Percentiles rank a stretch among this genome's conserved stretches.
Conservation (phyloP, 2,113 vertebrate genomes). For the Lophius piscatorius region DNA sequence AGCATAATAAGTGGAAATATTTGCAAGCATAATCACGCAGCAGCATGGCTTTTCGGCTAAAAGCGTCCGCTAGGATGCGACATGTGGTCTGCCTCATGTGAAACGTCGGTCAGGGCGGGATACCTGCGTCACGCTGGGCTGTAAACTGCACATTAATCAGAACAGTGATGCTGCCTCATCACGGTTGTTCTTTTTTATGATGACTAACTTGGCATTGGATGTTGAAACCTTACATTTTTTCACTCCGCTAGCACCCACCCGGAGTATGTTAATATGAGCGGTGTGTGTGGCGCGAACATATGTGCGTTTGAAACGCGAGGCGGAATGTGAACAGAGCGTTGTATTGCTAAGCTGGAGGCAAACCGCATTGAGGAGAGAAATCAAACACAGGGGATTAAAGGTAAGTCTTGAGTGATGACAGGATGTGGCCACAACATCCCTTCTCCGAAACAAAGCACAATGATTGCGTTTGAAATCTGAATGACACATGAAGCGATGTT, state of each 20-base stretch:
- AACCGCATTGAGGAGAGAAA: slow-evolving; percentile 38
- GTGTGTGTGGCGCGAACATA: background rate
- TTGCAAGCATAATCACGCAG: background rate
- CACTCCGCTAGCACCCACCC: slow-evolving; percentile 18
- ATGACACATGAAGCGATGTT: slow-evolving; percentile 15
- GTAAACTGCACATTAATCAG: slow-evolving; percentile 47
- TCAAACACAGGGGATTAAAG: slow-evolving; percentile 28
- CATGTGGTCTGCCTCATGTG: slow-evolving; percentile 13
- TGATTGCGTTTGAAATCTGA: slow-evolving; percentile 17
- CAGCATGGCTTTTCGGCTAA: background rate
- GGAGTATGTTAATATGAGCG: slow-evolving; percentile 27
- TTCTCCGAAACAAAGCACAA: slow-evolving; percentile 16
- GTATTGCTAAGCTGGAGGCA: slow-evolving; percentile 41
- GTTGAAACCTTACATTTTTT: slow-evolving; percentile 32
- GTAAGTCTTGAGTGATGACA: slow-evolving; percentile 12
- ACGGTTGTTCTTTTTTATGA: slow-evolving; percentile 36
- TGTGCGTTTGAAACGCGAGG: slow-evolving; percentile 18
- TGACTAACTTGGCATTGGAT: slow-evolving; percentile 33
- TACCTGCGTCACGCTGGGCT: slow-evolving; percentile 43
- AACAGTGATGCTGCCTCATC: slow-evolving; percentile 16
- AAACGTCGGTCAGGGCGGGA: slow-evolving; percentile 42
- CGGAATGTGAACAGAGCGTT: slow-evolving; percentile 54
- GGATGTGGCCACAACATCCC: slow-evolving; percentile 40
- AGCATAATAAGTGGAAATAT: slow-evolving; percentile 4
- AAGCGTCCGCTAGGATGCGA: background rate